Evolutionary conservation across 2,797 vertebrate genomes (phyloP).

Genomic region (Oreonectes daqikongensis): DNA sequence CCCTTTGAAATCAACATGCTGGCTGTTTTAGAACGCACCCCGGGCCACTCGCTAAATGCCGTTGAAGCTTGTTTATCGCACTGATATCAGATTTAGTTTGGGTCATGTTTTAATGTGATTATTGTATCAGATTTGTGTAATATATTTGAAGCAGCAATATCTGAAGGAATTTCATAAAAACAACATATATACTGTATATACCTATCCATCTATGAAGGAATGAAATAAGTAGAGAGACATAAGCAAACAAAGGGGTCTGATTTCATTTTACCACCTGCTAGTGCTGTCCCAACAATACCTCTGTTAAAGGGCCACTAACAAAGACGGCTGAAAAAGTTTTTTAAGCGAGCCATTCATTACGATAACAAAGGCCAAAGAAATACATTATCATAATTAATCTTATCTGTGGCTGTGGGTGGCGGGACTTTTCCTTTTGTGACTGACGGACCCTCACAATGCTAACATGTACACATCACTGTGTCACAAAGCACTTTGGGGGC

Average conservation of each 20-base stretch:
- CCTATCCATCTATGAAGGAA: neutral
- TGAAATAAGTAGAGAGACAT: constrained; percentile 23
- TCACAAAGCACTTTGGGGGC: constrained; percentile 66
- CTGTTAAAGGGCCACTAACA: constrained; percentile 88
- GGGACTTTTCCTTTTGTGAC: constrained; percentile 74
- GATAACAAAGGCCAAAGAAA: constrained; percentile 93
- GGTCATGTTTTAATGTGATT: neutral
- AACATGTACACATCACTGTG: constrained; percentile 74
- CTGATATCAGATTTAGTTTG: neutral
- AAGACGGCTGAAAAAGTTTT: constrained; percentile 85
- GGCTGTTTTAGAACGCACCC: constrained; percentile 38
- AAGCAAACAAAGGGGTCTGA: constrained; percentile 67
- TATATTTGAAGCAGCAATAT: neutral
- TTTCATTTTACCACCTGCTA: constrained; percentile 89
- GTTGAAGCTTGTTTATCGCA: constrained; percentile 43
- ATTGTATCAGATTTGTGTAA: too few species aligned
- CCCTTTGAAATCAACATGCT: constrained; percentile 55
- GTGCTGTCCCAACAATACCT: constrained; percentile 83
- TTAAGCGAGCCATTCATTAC: constrained; percentile 93
- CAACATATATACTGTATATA: constrained; percentile 9
- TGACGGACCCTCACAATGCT: constrained; percentile 76
- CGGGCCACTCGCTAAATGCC: constrained; percentile 32
- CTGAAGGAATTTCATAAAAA: too few species aligned
- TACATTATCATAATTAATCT: constrained; percentile 97
- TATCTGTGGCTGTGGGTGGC: constrained; percentile 93